Base-by-base conservation (phyloP, 2,888 invertebrate genomes). In the Synanthedon andrenaeformis region DNA sequence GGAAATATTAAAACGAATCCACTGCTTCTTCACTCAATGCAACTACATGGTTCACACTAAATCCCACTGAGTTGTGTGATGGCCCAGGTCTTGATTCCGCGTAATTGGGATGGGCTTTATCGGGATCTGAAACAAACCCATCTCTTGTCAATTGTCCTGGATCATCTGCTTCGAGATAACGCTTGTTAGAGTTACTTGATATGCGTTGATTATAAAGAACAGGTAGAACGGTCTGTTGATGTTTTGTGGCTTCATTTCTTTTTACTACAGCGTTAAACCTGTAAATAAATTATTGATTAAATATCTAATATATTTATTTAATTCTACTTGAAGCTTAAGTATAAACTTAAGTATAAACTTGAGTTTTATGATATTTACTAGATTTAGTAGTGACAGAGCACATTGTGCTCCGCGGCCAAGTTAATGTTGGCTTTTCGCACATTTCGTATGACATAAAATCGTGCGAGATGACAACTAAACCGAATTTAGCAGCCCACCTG, bases 241-340 rank as follows among this genome's bases (percentile, higher is more conserved):
- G 79, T 49, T 69, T 71, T 3, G 65, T 66, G 3, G 76, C 69
- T 28, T 74, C 79, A 42, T 74, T 67, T 56, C 82, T 72, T 56
- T 70, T 74, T 1, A 83, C 82, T 3, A 80, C 71, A n/a, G 82
- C 82, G 45, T 80, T 82, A 52, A 82, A 82, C 55, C 82, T 82
- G 64, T 13, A 54, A 52, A 54, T 50, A 53, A 49, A 14, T 23
- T 51, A 23, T 4, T 14, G 28, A 51, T 14, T 45, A 49, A 28
- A 41, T 10, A 23, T 49, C 12, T 13, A 23, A 45, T 13, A 45
- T 14, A 45, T 45, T n/a, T 6, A 45, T 35, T 35, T 35, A 35
- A 35, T n/a, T n/a, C n/a, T n/a, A n/a, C n/a, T n/a, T n/a, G n/a
- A n/a, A n/a, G n/a, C n/a, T n/a, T n/a, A n/a, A n/a, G n/a, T n/a